phyloP scores from a whole-genome alignment of 2,888 invertebrate genomes.

The Cheilosia impressa region DNA sequence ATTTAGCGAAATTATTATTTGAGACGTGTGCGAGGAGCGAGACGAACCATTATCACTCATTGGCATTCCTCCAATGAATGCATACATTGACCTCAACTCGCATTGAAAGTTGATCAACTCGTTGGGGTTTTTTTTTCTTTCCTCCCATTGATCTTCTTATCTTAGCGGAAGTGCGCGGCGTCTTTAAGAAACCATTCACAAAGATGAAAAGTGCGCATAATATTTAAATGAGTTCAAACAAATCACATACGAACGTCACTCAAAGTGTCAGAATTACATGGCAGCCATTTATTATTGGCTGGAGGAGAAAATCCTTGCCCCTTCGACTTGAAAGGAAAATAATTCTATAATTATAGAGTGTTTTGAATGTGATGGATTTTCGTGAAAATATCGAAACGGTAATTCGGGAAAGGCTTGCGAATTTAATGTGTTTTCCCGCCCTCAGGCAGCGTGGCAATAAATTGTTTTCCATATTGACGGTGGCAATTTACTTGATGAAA shows the following conservation, averaged over 20 bases:
- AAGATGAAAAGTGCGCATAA: conserved; percentile 3
- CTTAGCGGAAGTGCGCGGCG: conserved; percentile 28
- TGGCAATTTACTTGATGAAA: conserved; percentile 51
- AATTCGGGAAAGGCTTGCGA: conserved; percentile 46
- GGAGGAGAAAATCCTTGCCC: conserved; percentile 23
- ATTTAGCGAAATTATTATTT: not conserved
- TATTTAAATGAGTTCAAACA: conserved; percentile 38
- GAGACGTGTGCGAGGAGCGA: not conserved
- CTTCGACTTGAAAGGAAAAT: conserved; percentile 28
- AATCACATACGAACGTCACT: conserved; percentile 16
- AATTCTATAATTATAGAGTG: conserved; percentile 40
- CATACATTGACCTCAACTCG: conserved; percentile 44
- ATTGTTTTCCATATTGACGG: not conserved
- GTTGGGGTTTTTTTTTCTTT: not conserved
- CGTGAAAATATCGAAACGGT: conserved; percentile 2
- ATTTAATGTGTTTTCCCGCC: conserved; percentile 48
- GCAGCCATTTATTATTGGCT: conserved; percentile 29
- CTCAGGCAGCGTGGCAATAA: not conserved
- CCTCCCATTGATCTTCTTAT: conserved; percentile 8
- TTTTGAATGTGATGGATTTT: conserved; percentile 28
- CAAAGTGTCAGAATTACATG: conserved; percentile 13
- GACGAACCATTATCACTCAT: not conserved
- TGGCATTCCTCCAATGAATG: conserved; percentile 5
- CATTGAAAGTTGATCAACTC: conserved; percentile 53
- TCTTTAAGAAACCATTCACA: not conserved